Conservation (phyloP, 2,888 invertebrate genomes). For the Ichneumoninae sp. region DNA sequence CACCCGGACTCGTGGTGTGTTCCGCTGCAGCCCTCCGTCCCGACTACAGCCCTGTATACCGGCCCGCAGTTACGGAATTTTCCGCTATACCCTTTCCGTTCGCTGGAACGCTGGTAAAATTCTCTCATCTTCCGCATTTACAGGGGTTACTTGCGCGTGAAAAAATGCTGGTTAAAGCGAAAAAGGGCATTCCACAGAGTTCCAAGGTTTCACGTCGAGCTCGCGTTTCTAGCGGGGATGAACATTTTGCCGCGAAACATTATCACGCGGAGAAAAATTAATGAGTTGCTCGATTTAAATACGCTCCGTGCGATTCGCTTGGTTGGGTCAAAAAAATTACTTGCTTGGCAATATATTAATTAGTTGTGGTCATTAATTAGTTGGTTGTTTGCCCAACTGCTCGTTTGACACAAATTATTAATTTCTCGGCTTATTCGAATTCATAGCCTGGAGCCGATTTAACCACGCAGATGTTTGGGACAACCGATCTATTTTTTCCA, state of each 20-base stretch:
- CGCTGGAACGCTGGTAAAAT: constrained; percentile 30
- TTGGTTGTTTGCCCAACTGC: not conserved
- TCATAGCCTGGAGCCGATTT: not conserved
- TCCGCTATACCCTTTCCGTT: constrained; percentile 1
- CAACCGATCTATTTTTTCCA: not conserved
- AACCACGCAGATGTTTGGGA: not conserved
- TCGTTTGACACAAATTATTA: not conserved
- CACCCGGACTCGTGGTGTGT: constrained; percentile 12
- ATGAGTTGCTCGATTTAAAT: not conserved
- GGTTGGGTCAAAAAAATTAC: not conserved
- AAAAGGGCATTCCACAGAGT: not conserved
- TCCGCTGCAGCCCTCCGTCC: not conserved
- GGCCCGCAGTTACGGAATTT: constrained; percentile 46
- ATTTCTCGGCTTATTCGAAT: not conserved
- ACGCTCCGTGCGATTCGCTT: not conserved
- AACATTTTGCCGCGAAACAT: not conserved
- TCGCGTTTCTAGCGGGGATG: not conserved
- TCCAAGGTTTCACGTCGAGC: not conserved
- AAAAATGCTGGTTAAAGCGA: constrained; percentile 17
- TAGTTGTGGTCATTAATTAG: no score
- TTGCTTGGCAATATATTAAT: not conserved
- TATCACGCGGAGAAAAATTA: not conserved
- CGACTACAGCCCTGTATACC: constrained; percentile 1
- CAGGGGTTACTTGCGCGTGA: constrained; percentile 14
- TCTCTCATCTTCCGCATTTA: constrained; percentile 26